phyloP scores from a whole-genome alignment of 2,888 invertebrate genomes.

The Autographa gamma region DNA sequence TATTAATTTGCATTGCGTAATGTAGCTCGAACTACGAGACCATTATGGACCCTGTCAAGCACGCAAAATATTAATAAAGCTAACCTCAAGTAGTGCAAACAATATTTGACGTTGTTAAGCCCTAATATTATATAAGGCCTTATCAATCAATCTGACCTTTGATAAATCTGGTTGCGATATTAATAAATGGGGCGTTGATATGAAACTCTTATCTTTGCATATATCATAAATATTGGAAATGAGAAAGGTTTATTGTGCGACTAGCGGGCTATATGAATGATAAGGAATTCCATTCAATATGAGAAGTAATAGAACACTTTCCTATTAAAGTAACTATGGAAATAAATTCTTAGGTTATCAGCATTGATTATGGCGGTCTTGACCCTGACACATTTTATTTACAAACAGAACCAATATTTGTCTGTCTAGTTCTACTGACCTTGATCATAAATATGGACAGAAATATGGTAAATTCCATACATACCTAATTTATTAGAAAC shows the following conservation, averaged over 20 bases:
- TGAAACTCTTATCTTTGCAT: slow-evolving; percentile 39
- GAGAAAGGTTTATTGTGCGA: slow-evolving; percentile 33
- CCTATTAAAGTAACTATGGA: slow-evolving; percentile 1
- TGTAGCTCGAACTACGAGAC: neutral
- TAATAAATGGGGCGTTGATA: slow-evolving; percentile 43
- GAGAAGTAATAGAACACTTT: neutral
- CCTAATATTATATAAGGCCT: slow-evolving; percentile 15
- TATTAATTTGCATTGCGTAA: neutral
- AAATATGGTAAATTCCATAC: no score
- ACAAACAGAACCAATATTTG: neutral
- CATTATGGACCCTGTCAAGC: neutral
- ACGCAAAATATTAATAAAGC: neutral
- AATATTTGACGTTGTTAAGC: neutral
- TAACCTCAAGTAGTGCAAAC: neutral
- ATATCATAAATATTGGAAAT: slow-evolving; percentile 41
- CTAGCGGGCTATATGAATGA: slow-evolving; percentile 18
- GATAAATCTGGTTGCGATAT: slow-evolving; percentile 31
- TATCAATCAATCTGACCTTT: slow-evolving; percentile 38
- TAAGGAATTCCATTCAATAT: slow-evolving; percentile 35
- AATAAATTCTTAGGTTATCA: neutral
- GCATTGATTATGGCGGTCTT: neutral
- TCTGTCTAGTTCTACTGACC: neutral
- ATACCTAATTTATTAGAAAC: no score
- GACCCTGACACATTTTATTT: slow-evolving; percentile 1
- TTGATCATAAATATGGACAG: neutral